A percentile compares a stretch with the other conserved stretches of the same genome.
Conservation (phyloP, 2,797 vertebrate species). For the Enteromius fasciolatus region DNA sequence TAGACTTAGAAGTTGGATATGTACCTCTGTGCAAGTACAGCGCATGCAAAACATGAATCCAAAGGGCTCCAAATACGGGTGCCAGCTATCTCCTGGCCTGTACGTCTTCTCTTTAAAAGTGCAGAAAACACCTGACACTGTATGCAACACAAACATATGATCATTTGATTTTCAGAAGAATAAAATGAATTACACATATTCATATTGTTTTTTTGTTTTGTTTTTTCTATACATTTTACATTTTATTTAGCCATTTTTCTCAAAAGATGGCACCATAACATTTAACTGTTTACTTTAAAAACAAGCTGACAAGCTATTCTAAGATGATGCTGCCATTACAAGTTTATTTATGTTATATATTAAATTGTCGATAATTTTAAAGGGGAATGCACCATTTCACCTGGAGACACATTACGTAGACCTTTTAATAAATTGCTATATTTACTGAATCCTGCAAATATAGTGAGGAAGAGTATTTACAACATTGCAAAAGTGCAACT, state of each 20-base stretch:
- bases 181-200: background rate
- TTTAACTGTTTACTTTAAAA: background rate
- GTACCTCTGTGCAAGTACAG: conserved; percentile 89
- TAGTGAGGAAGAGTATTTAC: background rate
- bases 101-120: conserved; percentile 91
- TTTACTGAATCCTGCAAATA: background rate
- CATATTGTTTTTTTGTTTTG: background rate
- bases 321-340: background rate
- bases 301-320: background rate
- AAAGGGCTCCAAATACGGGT: conserved; percentile 91
- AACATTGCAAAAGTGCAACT: background rate
- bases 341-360: background rate
- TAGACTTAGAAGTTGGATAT: background rate
- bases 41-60: conserved; percentile 92
- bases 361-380: background rate
- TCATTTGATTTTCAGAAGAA: background rate
- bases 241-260: background rate
- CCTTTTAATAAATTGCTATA: background rate
- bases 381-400: background rate
- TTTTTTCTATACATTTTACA: background rate
- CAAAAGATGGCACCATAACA: background rate
- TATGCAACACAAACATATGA: conserved; percentile 25
- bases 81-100: conserved; percentile 91
- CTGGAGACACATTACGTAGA: background rate
- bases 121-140: conserved; percentile 76